These are phyloP conservation scores for human DNA, from an alignment of 2,113 vertebrate genomes.

Conservation along the genomic window DNA sequence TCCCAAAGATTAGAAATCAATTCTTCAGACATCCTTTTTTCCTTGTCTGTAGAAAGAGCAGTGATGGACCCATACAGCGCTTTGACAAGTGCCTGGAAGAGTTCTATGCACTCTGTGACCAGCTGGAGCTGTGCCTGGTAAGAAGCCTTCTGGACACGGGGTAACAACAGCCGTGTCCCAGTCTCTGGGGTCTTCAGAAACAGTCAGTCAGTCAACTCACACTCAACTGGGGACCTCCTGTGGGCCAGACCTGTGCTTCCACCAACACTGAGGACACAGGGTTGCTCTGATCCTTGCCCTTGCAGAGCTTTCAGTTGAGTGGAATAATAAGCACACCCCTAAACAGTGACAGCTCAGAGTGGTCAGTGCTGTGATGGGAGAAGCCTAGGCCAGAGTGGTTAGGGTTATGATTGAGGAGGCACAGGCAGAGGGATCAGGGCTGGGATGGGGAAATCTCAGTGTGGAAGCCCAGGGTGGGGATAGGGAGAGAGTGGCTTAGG, in stretches of 20 bases:
- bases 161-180: neutral
- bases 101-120: slow-evolving; percentile 96
- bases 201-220: neutral
- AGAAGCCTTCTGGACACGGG: neutral
- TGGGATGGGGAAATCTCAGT: neutral
- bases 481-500: neutral
- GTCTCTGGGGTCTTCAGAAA: neutral
- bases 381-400: neutral
- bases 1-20: neutral
- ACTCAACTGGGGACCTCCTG: neutral
- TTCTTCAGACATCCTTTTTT: neutral
- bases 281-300: neutral
- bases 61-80: slow-evolving; percentile 89
- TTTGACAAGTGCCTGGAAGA: slow-evolving; percentile 97
- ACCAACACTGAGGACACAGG: neutral
- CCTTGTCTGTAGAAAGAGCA: slow-evolving; percentile 87
- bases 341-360: neutral
- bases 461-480: neutral
- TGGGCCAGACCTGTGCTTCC: neutral
- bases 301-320: slow-evolving; percentile 3
- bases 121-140: slow-evolving; percentile 95
- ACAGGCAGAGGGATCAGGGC: neutral
- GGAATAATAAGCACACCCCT: neutral
- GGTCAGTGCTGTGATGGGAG: neutral
- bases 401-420: neutral